Base-by-base conservation (phyloP, 2,113 vertebrate genomes). In the Alligator sinensis region DNA sequence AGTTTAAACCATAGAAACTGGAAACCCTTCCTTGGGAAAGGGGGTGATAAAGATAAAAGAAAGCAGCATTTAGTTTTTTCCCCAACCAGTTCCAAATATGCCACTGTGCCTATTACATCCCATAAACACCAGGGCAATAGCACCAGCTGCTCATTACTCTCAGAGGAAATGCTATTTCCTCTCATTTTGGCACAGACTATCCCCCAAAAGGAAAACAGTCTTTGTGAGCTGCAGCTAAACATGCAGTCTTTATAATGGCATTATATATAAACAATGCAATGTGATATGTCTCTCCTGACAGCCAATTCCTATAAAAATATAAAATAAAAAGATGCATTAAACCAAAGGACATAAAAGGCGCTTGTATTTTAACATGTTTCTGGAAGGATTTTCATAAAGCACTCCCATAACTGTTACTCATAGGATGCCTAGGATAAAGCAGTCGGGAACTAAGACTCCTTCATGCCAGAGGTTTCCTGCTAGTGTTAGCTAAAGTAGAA, bases 111-210 rank as follows among this genome's bases (percentile, higher is more conserved):
- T 97, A 94, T 96, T 97, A 97, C 94, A 96, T 97, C 96, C 94
- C 87, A 96, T 97, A 97, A 97, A 98, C 95, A 96, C 95, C 96
- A 97, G 93, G 97, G 97, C 96, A 96, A 97, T 96, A 84, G 96
- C 82, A 62, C 96, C 97, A 98, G 98, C 96, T 98, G 97, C 97
- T 98, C 97, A 93, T 97, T 96, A 96, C 94, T 98, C 96, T 98
- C 95, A 0, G 85, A 97, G 97, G 97, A 97, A 97, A 92, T 91
- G 90, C 94, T 95, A 90, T 97, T 98, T 97, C 95, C 97, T 97
- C 96, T 97, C 88, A 89, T 96, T 97, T 97, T 97, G 97, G 97
- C 94, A 98, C 83, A 93, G 95, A 87, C 60, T 81, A 92, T 19
- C 59, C 91, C 94, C 96, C 92, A 93, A 96, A 98, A 98, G 94